Conservation (phyloP, 2,113 vertebrate genomes). For the Morphnarchus princeps region DNA sequence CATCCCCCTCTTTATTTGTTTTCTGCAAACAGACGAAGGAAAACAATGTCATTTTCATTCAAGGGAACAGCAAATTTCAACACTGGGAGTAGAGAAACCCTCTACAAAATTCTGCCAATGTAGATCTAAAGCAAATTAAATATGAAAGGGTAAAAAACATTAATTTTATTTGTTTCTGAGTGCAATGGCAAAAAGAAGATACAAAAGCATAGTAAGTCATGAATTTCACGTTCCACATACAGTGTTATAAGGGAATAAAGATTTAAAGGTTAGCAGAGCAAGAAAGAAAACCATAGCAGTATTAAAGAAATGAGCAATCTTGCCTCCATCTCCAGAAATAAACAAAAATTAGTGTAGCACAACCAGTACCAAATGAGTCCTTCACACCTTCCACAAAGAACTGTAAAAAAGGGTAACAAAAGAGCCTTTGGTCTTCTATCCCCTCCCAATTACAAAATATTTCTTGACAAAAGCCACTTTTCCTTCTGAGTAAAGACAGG, state of each 20-base stretch:
- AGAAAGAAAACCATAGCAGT: neutral
- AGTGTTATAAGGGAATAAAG: neutral
- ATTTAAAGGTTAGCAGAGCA: neutral
- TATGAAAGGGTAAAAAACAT: neutral
- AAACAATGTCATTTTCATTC: constrained; percentile 8
- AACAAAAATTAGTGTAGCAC: neutral
- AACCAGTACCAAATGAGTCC: neutral
- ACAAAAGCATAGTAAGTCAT: neutral
- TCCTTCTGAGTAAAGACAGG: neutral
- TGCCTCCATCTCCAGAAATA: neutral
- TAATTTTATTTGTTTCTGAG: neutral
- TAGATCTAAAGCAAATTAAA: constrained; percentile 2
- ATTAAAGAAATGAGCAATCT: neutral
- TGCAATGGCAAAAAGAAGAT: neutral
- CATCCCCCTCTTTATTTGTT: neutral
- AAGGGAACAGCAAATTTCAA: constrained; percentile 1
- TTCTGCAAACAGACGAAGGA: neutral
- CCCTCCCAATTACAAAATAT: neutral
- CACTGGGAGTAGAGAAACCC: neutral
- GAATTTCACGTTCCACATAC: neutral
- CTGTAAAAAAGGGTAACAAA: neutral
- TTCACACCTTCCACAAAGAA: neutral
- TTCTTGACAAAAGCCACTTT: neutral
- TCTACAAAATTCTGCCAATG: constrained; percentile 1
- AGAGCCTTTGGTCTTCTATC: neutral